phyloP scores from a whole-genome alignment of 2,888 invertebrate genomes.

The Acronicta psi region DNA sequence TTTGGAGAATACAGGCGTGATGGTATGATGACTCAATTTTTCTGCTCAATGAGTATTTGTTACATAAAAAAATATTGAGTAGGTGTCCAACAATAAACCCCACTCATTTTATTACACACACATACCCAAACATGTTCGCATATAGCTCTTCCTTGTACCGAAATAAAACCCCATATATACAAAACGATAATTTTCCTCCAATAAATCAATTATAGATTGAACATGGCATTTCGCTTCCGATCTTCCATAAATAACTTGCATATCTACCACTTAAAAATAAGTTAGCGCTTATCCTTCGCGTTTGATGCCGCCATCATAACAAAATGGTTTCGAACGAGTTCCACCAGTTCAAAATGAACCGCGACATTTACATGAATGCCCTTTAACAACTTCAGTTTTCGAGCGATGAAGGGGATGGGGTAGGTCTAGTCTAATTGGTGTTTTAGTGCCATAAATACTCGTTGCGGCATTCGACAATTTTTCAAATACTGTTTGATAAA shows the following conservation, averaged over 20 bases:
- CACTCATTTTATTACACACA: not conserved
- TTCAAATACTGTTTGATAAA: constrained; percentile 44
- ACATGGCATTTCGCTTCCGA: constrained; percentile 80
- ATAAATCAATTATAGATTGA: constrained; percentile 81
- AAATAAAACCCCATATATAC: constrained; percentile 55
- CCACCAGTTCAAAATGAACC: constrained; percentile 61
- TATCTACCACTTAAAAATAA: constrained; percentile 84
- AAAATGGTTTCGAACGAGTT: constrained; percentile 64
- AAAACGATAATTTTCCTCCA: constrained; percentile 69
- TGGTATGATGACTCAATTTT: too few species aligned
- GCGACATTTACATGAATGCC: constrained; percentile 25
- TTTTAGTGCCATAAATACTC: constrained; percentile 78
- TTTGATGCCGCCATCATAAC: constrained; percentile 74
- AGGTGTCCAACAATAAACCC: too few species aligned
- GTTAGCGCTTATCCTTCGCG: constrained; percentile 74
- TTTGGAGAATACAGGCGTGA: too few species aligned
- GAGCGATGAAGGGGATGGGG: constrained; percentile 28
- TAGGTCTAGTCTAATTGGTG: constrained; percentile 66
- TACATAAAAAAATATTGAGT: too few species aligned
- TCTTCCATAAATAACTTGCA: constrained; percentile 77
- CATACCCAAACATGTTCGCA: constrained; percentile 17
- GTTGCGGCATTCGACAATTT: constrained; percentile 65
- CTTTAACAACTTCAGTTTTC: constrained; percentile 14
- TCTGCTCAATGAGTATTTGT: too few species aligned
- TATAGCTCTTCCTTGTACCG: constrained; percentile 42